Evolutionary conservation across 2,113 vertebrate genomes (phyloP), one percentile per base, ranked within the genome.

Genomic region (Anas platyrhynchos): DNA sequence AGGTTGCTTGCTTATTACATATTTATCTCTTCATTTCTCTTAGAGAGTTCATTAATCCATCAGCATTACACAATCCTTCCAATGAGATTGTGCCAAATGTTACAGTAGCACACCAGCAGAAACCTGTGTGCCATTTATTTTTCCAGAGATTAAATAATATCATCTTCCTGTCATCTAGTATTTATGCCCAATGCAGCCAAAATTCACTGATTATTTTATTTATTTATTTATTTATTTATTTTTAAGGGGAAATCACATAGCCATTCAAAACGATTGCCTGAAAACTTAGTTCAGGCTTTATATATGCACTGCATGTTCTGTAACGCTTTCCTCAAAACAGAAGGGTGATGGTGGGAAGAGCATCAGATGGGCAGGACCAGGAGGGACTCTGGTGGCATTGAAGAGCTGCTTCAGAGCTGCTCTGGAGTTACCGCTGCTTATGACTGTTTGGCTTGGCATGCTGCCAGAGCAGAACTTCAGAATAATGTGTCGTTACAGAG

Each of bases 381-480:
- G 74, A 92, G 86, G 76, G 89, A 75, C 81, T 94, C 43, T 66
- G 6, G 86, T 56, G 93, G 97, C 93, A 88, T 97, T 97, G 96
- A 91, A 96, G 95, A 86, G 87, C 93, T 85, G 68, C 94, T 97
- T 91, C 84, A 86, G 97, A 98, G 96, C 94, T 96, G 94, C 95
- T 94, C 76, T 86, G 89, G 97, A 98, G 93, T 97, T 97, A 96
- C 92, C 94, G 93, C 97, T 97, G 95, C 95, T 95, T 97, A 91
- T 83, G 96, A 65, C 96, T 98, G 93, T 97, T 98, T 97, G 98
- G 92, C 93, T 96, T 98, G 97, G 97, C 75, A 11, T 69, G 48
- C 90, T 95, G 97, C 98, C 98, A 98, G 94, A 96, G 97, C 94
- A 98, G 96, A 41, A 41, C 97, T 98, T 96, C 91, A 95, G 96